Evolutionary conservation across 2,888 invertebrate genomes (phyloP).

Genomic region (Cosmia pyralina): DNA sequence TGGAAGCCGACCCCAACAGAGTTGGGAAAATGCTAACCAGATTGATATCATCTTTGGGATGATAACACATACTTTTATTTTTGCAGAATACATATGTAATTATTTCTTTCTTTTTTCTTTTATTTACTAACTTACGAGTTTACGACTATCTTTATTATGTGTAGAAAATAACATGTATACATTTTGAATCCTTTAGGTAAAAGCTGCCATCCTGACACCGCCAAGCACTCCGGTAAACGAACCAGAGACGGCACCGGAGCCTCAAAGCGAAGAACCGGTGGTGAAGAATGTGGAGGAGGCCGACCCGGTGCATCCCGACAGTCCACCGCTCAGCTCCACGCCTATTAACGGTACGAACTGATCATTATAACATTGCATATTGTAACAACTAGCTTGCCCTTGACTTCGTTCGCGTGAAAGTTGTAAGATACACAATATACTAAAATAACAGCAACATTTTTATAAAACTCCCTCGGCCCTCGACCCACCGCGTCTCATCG

Average conservation of each 20-base stretch:
- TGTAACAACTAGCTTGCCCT: no score
- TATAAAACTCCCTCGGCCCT: no score
- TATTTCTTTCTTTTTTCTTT: neutral
- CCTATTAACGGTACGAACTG: conserved; percentile 73
- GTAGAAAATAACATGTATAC: neutral
- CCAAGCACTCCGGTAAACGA: conserved; percentile 82
- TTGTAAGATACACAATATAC: no score
- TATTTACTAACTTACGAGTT: neutral
- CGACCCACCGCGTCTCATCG: no score
- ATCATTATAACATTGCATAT: neutral
- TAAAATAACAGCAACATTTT: no score
- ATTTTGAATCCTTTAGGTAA: conserved; percentile 69
- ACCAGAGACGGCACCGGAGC: conserved; percentile 67
- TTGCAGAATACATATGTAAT: neutral
- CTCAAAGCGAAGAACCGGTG: conserved; percentile 63
- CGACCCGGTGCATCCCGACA: conserved; percentile 71
- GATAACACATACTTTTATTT: neutral
- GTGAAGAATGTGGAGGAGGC: conserved; percentile 74
- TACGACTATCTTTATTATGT: neutral
- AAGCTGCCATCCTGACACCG: conserved; percentile 81
- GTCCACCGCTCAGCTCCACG: conserved; percentile 85
- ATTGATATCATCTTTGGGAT: neutral
- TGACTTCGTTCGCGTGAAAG: no score
- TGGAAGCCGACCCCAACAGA: no score
- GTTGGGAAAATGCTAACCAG: no score